Base-by-base conservation (phyloP, 2,888 invertebrate genomes). In the Muschampia plurimacula region DNA sequence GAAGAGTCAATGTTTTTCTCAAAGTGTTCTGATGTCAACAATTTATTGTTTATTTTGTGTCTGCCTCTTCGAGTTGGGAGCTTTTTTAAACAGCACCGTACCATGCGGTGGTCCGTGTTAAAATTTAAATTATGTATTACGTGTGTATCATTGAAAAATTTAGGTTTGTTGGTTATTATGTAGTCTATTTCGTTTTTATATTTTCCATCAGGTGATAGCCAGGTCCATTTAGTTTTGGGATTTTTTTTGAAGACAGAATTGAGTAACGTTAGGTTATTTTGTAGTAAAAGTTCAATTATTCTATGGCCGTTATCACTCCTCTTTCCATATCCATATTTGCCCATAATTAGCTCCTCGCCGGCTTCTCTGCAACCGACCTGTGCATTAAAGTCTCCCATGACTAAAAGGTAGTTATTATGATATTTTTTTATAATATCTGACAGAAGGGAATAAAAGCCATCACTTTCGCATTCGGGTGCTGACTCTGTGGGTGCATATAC, bases 401-500 rank as follows among this genome's bases (percentile, higher is more conserved):
- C 10, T 32, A 66, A 52, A 1, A 66, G 2, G n/a, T 36, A 9
- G 9, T 66, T 66, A 9, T 66, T 52, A 2, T 9, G 3, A 9
- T 15, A 52, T 28, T 64, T 60, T 69, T 13, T 49, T 12, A 52
- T 39, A 1, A 15, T 9, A 39, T 65, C 57, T 32, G 64, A 60
- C 5, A 73, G 22, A 0, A 12, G 6, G 0, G 49, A n/a, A 10
- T 73, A 73, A 28, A 73, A 73, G 6, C 2, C 1, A 6, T 69
- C 73, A n/a, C 4, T 65, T 46, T 72, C 69, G 13, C 1, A 2
- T 15, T 52, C 10, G 0, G 8, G 1, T 36, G 72, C 62, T 71
- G 36, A 46, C 59, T 77, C 77, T 10, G 74, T 77, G 4, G 76
- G 76, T 9, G 76, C 69, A 67, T 77, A 77, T 28, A 66, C 49